Evolutionary conservation across 2,113 vertebrate genomes (phyloP).

Genomic region (Sapajus apella): DNA sequence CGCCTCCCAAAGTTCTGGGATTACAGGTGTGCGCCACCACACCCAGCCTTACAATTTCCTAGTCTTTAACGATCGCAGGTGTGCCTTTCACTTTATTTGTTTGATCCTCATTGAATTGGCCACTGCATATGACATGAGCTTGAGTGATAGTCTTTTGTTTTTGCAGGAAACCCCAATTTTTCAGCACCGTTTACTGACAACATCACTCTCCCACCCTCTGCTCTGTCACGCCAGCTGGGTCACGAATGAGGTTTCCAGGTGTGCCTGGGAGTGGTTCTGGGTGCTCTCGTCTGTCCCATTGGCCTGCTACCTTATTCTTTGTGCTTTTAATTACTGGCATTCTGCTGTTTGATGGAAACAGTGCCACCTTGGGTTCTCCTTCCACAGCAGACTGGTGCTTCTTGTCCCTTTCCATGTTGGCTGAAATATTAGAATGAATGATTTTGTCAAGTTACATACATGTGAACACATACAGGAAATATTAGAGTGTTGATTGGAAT

Average conservation of each 20-base stretch:
- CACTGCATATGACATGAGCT: not conserved
- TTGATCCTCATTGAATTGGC: not conserved
- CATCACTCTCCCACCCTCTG: fast-evolving
- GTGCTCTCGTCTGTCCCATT: fast-evolving
- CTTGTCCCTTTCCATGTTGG: fast-evolving
- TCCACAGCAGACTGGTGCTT: fast-evolving
- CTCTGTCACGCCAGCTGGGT: fast-evolving
- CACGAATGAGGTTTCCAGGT: fast-evolving
- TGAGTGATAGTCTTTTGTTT: not conserved
- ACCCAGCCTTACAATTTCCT: not conserved
- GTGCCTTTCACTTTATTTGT: not conserved
- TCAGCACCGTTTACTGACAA: not conserved
- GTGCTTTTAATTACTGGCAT: not conserved
- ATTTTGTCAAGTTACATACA: too few relatives aligned
- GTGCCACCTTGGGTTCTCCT: not conserved
- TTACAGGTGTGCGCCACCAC: too few relatives aligned
- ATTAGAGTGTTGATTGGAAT: too few relatives aligned
- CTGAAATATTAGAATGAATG: not conserved
- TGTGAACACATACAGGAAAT: fast-evolving
- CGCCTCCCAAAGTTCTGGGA: too few relatives aligned
- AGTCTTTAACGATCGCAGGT: too few relatives aligned
- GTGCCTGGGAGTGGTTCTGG: not conserved
- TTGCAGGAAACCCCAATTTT: too few relatives aligned
- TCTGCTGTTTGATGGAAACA: not conserved
- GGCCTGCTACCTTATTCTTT: not conserved